These are phyloP conservation scores for Puffinus mauretanicus DNA, from an alignment of 2,113 vertebrate genomes.

Conservation along the genomic window DNA sequence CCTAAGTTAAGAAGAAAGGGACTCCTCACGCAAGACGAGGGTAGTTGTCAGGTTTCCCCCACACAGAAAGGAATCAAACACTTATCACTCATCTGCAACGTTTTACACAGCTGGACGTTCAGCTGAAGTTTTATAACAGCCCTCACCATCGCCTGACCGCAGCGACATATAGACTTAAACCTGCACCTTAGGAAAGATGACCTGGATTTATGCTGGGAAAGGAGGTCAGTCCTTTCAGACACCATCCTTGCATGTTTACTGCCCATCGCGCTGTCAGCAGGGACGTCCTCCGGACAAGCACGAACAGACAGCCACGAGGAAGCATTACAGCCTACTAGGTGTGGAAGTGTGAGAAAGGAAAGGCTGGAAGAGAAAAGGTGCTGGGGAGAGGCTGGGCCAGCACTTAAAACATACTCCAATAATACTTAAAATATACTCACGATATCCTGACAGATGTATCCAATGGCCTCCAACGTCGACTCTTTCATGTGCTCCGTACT, in stretches of 20 bases:
- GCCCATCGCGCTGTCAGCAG: background rate
- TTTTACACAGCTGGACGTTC: fast-evolving
- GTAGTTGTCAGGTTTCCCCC: background rate
- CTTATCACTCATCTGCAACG: fast-evolving
- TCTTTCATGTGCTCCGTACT: slow-evolving; percentile 99
- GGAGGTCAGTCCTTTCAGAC: background rate
- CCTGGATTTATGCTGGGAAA: background rate
- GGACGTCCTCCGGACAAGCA: background rate
- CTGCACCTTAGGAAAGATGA: background rate
- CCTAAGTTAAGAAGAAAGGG: too few relatives aligned
- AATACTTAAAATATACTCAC: slow-evolving; percentile 75
- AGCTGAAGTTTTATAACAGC: background rate
- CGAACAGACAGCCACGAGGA: background rate
- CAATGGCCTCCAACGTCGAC: slow-evolving; percentile 96
- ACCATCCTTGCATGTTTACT: fast-evolving
- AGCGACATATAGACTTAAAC: fast-evolving
- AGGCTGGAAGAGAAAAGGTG: background rate
- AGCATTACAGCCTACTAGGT: fast-evolving
- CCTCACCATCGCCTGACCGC: fast-evolving
- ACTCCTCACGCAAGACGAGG: fast-evolving
- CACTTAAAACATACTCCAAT: background rate
- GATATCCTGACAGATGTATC: slow-evolving; percentile 99
- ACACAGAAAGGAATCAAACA: fast-evolving
- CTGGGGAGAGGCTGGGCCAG: background rate
- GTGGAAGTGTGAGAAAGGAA: too few relatives aligned